Evolutionary conservation across 2,888 invertebrate genomes (phyloP).

Genomic region (Patella pellucida): DNA sequence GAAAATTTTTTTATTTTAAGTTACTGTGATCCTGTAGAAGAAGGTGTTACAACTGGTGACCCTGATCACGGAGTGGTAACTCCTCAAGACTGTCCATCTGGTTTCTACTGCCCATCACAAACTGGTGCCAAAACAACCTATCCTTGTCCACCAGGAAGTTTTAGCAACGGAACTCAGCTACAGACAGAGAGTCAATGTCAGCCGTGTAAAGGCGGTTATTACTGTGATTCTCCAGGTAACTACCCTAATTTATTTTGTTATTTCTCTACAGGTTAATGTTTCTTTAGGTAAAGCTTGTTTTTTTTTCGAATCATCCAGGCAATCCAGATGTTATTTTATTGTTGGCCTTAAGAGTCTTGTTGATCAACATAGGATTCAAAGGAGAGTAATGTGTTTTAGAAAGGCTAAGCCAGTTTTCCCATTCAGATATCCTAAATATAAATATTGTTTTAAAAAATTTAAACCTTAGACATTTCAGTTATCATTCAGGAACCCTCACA

Average conservation of each 20-base stretch:
- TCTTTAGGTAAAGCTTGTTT: no score
- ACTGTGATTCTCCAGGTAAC: constrained; percentile 48
- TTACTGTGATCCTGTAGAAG: constrained; percentile 63
- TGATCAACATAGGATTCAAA: no score
- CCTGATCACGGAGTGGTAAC: constrained; percentile 52
- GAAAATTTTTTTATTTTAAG: constrained; percentile 32
- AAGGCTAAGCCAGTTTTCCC: no score
- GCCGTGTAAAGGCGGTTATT: constrained; percentile 58
- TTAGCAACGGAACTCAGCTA: constrained; percentile 55
- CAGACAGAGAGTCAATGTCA: constrained; percentile 52
- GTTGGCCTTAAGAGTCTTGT: no score
- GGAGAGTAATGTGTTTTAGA: no score
- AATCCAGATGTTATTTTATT: no score
- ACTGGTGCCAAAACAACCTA: constrained; percentile 50
- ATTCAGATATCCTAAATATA: no score
- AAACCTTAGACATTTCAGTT: neutral
- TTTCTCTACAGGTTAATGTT: no score
- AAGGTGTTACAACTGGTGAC: constrained; percentile 41
- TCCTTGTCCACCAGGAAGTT: constrained; percentile 64
- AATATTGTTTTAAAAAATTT: neutral
- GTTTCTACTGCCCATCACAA: constrained; percentile 60
- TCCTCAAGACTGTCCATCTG: constrained; percentile 56
- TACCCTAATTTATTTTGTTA: no score
- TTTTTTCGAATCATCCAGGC: no score
- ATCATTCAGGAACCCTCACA: neutral